Evolutionary conservation across 2,797 vertebrate species (phyloP).

Genomic region (Liparis tanakae): DNA sequence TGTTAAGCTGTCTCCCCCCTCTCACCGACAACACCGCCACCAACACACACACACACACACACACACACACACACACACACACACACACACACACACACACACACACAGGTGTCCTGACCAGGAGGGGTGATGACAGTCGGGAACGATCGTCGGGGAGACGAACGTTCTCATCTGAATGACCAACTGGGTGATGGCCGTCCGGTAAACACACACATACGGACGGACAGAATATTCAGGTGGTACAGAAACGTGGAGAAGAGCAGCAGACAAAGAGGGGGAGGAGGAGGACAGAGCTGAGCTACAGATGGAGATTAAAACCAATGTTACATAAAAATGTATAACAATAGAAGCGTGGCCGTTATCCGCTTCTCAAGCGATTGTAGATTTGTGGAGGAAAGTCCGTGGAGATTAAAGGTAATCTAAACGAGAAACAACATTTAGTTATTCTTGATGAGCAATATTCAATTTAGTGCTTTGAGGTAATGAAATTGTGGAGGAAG

Average conservation of each 20-base stretch:
- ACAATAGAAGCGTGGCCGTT: slow-evolving; percentile 6
- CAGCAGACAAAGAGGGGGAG: slow-evolving; percentile 2
- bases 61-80: slow-evolving; percentile 41
- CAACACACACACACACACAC: slow-evolving; percentile 39
- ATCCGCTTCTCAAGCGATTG: neutral
- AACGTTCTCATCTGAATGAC: slow-evolving; percentile 32
- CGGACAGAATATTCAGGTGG: neutral
- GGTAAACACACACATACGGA: slow-evolving; percentile 28
- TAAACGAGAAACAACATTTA: neutral
- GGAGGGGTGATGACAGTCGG: slow-evolving; percentile 45
- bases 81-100: slow-evolving; percentile 44
- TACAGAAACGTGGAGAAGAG: slow-evolving; percentile 5
- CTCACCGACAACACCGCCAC: slow-evolving; percentile 12
- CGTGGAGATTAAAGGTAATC: neutral
- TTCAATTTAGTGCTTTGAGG: neutral
- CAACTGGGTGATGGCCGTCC: slow-evolving; percentile 29
- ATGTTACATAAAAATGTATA: slow-evolving; percentile 16
- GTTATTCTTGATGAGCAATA: neutral
- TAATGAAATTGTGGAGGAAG: neutral
- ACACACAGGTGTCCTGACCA: slow-evolving; percentile 37
- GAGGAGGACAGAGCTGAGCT: neutral
- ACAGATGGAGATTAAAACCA: slow-evolving; percentile 34
- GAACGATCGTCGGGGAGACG: slow-evolving; percentile 63
- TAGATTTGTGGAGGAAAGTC: neutral
- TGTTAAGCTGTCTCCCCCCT: slow-evolving; percentile 69